phyloP scores from a whole-genome alignment of 64 coral and sea anemone species.

The Actinia tenebrosa region DNA sequence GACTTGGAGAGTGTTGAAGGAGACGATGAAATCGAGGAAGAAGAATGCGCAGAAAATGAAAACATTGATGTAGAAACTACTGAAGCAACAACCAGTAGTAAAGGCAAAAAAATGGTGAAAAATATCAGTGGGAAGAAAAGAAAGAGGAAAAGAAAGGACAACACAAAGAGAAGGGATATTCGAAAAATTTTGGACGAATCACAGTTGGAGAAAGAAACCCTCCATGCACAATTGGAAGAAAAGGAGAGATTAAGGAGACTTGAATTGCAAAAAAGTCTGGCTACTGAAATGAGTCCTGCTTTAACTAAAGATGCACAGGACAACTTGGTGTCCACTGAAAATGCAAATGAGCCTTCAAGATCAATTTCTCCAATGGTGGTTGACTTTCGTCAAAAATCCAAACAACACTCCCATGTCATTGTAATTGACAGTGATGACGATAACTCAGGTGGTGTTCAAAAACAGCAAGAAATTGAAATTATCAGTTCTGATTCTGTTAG shows the following conservation, averaged over 20 bases:
- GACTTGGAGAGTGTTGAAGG: slow-evolving; percentile 29
- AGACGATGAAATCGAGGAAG: slow-evolving; percentile 19
- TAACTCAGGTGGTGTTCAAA: slow-evolving; percentile 1
- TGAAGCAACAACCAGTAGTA: not conserved
- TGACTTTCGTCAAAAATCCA: slow-evolving; percentile 59
- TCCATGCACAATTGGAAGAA: slow-evolving; percentile 88
- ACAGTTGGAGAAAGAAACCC: slow-evolving; percentile 69
- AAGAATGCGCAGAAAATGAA: slow-evolving; percentile 33
- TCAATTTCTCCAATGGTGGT: slow-evolving; percentile 59
- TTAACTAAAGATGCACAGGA: not conserved
- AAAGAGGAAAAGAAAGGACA: slow-evolving; percentile 52
- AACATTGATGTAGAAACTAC: slow-evolving; percentile 15
- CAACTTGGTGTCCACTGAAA: not conserved
- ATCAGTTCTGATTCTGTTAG: slow-evolving; percentile 79
- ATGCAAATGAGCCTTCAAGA: slow-evolving; percentile 5
- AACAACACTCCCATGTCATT: slow-evolving; percentile 49
- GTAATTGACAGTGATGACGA: slow-evolving; percentile 98
- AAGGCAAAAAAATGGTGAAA: slow-evolving; percentile 29
- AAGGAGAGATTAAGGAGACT: slow-evolving; percentile 76
- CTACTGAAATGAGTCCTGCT: slow-evolving; percentile 17
- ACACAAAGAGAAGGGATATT: slow-evolving; percentile 72
- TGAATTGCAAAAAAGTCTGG: slow-evolving; percentile 89
- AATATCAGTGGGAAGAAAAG: slow-evolving; percentile 30
- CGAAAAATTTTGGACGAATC: slow-evolving; percentile 64
- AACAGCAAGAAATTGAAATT: slow-evolving; percentile 45